phyloP scores from a whole-genome alignment of 2,888 invertebrate species.

The Melanotus villosus region DNA sequence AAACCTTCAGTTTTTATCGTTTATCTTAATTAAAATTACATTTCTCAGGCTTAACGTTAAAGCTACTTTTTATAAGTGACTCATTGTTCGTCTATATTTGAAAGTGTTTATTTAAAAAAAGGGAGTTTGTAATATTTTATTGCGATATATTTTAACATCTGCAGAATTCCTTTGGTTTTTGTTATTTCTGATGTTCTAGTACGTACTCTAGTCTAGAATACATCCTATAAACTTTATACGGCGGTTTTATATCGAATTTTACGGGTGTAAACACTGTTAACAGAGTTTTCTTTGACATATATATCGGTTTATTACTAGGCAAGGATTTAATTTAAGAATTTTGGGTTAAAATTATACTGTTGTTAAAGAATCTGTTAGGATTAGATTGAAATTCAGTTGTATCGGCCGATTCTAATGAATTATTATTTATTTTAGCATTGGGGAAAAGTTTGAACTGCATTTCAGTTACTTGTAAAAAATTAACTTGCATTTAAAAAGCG shows the following conservation, averaged over 20 bases:
- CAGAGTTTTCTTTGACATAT: slow-evolving; percentile 37
- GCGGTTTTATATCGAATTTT: slow-evolving; percentile 43
- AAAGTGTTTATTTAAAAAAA: too few species aligned
- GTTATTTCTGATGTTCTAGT: slow-evolving; percentile 21
- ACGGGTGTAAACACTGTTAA: slow-evolving; percentile 45
- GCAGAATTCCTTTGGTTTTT: slow-evolving; percentile 7
- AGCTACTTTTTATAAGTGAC: too few species aligned
- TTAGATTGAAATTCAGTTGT: not conserved
- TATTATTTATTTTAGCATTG: too few species aligned
- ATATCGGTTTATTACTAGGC: slow-evolving; percentile 33
- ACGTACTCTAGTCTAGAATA: slow-evolving; percentile 29
- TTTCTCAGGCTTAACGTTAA: not conserved
- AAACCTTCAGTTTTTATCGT: too few species aligned
- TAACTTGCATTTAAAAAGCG: slow-evolving; percentile 13
- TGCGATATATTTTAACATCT: not conserved
- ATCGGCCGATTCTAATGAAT: too few species aligned
- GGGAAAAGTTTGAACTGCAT: too few species aligned
- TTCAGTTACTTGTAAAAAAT: too few species aligned
- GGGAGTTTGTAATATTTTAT: too few species aligned
- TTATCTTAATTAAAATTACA: not conserved
- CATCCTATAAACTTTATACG: slow-evolving; percentile 44
- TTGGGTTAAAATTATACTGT: slow-evolving; percentile 27
- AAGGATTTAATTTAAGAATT: slow-evolving; percentile 35
- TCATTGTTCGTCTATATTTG: too few species aligned
- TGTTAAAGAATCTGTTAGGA: not conserved